These are phyloP conservation scores for Bettongia penicillata DNA, from an alignment of 2,113 vertebrate genomes.

Conservation along the genomic window DNA sequence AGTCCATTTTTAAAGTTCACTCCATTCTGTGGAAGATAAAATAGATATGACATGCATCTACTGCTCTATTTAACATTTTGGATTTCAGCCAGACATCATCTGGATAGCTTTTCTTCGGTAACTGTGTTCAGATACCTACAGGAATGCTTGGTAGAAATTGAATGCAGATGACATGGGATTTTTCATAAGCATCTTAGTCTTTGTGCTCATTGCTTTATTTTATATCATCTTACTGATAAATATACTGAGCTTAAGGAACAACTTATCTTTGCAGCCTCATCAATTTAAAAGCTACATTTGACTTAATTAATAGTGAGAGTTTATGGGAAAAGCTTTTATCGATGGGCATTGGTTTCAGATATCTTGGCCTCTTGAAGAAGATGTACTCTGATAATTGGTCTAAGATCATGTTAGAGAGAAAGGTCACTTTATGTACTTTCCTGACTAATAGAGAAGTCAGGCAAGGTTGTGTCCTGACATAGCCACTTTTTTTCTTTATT, in stretches of 20 bases:
- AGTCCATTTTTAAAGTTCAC: not conserved
- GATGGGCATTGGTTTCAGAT: constrained; percentile 75
- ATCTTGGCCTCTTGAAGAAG: constrained; percentile 78
- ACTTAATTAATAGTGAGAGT: constrained; percentile 84
- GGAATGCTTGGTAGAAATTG: not conserved
- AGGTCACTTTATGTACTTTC: constrained; percentile 80
- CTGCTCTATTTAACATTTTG: constrained; percentile 15
- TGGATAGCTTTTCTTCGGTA: constrained; percentile 6
- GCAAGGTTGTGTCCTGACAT: constrained; percentile 68
- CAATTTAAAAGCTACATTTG: constrained; percentile 82
- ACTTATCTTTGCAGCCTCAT: constrained; percentile 82
- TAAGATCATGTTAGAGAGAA: constrained; percentile 72
- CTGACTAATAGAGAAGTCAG: constrained; percentile 73
- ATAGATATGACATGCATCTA: not conserved
- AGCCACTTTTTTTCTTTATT: constrained; percentile 67
- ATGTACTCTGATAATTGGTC: constrained; percentile 77
- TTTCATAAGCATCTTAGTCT: constrained; percentile 74
- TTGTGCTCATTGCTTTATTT: not conserved
- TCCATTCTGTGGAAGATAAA: not conserved
- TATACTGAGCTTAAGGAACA: constrained; percentile 75
- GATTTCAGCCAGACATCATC: not conserved
- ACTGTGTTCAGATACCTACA: constrained; percentile 31
- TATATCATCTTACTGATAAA: constrained; percentile 77
- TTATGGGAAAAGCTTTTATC: constrained; percentile 90
- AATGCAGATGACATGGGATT: constrained; percentile 48